Percentiles rank a stretch among this genome's conserved stretches.
Evolutionary conservation across 2,113 vertebrate species (phyloP).

Genomic region (Anser cygnoides): DNA sequence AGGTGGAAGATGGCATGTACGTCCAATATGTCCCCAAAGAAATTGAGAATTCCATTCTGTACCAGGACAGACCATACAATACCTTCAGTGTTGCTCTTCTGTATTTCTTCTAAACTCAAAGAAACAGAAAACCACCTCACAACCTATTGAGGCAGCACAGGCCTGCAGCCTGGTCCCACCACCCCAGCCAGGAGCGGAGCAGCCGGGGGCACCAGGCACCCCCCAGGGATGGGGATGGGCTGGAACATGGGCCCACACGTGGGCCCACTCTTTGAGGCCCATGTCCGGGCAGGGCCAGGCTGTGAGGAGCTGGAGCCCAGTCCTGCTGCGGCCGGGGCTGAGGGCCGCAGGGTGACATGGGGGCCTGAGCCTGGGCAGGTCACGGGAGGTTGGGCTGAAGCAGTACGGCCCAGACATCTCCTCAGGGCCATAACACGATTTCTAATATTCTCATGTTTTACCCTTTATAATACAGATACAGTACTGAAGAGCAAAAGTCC

Average conservation of each 20-base stretch:
- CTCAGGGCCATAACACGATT: not conserved
- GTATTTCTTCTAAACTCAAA: not conserved
- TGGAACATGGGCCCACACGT: fast-evolving
- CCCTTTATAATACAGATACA: not conserved
- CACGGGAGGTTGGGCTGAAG: not conserved
- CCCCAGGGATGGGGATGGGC: fast-evolving
- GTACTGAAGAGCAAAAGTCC: not conserved
- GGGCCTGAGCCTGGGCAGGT: not conserved
- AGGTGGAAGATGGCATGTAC: not conserved
- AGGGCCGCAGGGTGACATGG: fast-evolving
- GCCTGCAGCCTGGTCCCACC: not conserved
- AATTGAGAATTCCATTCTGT: not conserved
- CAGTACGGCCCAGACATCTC: not conserved
- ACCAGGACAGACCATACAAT: not conserved
- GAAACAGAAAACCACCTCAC: not conserved
- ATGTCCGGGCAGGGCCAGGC: not conserved
- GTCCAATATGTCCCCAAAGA: not conserved
- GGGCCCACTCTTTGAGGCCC: fast-evolving
- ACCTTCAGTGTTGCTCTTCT: not conserved
- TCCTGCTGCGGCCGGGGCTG: not conserved
- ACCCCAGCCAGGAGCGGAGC: no score
- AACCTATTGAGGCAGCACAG: not conserved
- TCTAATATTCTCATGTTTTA: not conserved
- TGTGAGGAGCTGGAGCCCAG: not conserved
- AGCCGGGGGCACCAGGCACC: fast-evolving